phyloP scores from a whole-genome alignment of 2,113 vertebrate species.

The Pteronura brasiliensis region DNA sequence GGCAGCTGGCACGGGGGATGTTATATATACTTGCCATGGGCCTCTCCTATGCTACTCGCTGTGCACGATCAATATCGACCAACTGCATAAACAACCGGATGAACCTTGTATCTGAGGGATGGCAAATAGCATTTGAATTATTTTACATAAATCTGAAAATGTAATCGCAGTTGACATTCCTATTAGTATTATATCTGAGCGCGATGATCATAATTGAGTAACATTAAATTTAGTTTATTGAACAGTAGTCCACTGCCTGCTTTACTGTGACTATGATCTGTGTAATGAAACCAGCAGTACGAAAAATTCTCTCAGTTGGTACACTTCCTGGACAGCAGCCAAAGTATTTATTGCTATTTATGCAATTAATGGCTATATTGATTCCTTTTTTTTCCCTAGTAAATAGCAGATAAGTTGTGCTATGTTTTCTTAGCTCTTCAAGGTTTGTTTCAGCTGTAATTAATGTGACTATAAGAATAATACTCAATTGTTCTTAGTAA shows the following conservation, averaged over 20 bases:
- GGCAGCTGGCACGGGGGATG: conserved; percentile 72
- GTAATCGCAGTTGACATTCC: conserved; percentile 74
- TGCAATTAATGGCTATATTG: conserved; percentile 83
- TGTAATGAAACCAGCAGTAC: conserved; percentile 70
- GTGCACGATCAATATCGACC: conserved; percentile 73
- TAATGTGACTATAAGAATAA: conserved; percentile 79
- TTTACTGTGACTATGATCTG: conserved; percentile 66
- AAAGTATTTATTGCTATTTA: conserved; percentile 79
- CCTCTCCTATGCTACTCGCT: conserved; percentile 61
- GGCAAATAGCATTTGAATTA: conserved; percentile 77
- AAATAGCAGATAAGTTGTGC: conserved; percentile 79
- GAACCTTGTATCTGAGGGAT: conserved; percentile 76
- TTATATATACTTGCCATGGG: conserved; percentile 75
- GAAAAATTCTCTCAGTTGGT: conserved; percentile 73
- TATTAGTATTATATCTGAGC: conserved; percentile 78
- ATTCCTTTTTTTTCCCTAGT: conserved; percentile 75
- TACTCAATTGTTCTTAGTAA: conserved; percentile 70
- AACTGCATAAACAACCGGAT: conserved; percentile 78
- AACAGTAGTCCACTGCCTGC: conserved; percentile 59
- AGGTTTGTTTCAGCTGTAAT: conserved; percentile 76
- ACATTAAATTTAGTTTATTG: conserved; percentile 76
- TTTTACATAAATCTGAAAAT: conserved; percentile 82
- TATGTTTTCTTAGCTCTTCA: conserved; percentile 76
- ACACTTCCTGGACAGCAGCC: conserved; percentile 63
- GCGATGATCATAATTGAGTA: conserved; percentile 75